Conservation (phyloP, 2,888 invertebrate genomes). For the Rhorus exstirpatorius region DNA sequence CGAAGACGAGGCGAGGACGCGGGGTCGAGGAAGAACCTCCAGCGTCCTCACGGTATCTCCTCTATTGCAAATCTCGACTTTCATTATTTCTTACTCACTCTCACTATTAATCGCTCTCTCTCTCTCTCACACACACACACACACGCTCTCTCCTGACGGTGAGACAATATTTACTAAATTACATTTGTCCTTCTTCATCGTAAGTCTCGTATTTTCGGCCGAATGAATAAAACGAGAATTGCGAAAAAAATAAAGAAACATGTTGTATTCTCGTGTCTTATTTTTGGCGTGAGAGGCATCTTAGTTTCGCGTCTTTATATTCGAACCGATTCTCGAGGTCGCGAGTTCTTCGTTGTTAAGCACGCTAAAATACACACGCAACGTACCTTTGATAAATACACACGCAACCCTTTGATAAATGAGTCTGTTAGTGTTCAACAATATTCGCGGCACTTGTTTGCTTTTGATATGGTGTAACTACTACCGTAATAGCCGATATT, state of each 20-base stretch:
- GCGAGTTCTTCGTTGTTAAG: neutral
- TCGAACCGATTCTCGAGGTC: slow-evolving; percentile 11
- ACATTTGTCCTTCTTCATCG: slow-evolving; percentile 15
- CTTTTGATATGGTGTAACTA: slow-evolving; percentile 6
- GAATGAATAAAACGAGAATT: neutral
- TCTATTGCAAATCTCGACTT: slow-evolving; percentile 65
- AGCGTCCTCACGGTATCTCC: slow-evolving; percentile 24
- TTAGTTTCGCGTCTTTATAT: neutral
- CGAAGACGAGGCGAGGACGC: slow-evolving; percentile 40
- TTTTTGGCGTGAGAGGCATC: slow-evolving; percentile 23
- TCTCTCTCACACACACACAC: too few relatives aligned
- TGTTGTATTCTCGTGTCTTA: neutral
- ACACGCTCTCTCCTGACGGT: slow-evolving; percentile 6
- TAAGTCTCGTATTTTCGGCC: neutral
- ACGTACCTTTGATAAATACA: neutral
- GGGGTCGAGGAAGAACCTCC: slow-evolving; percentile 52
- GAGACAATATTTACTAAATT: neutral
- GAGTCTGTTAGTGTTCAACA: neutral
- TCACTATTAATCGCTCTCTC: slow-evolving; percentile 21
- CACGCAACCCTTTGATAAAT: neutral
- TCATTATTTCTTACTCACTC: slow-evolving; percentile 59
- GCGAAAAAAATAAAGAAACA: neutral
- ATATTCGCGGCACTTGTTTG: neutral
- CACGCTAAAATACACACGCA: neutral
- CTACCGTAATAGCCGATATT: slow-evolving; percentile 6